Evolutionary conservation across 2,797 vertebrate species (phyloP).

Genomic region (Acipenser transmontanus): DNA sequence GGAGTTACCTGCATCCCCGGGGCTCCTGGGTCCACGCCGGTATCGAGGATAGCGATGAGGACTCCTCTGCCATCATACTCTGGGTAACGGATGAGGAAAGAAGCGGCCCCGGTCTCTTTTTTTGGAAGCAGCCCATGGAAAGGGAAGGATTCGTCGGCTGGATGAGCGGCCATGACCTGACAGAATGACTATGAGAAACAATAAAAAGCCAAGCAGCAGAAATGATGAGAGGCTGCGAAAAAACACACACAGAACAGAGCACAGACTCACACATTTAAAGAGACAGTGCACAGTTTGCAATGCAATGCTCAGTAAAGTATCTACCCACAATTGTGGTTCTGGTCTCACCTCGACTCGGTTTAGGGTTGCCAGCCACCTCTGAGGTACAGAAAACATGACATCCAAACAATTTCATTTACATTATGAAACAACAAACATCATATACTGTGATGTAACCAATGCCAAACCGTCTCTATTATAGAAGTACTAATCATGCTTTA

Average conservation of each 20-base stretch:
- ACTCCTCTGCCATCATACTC: conserved; percentile 89
- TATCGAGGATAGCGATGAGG: conserved; percentile 87
- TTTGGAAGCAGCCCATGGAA: conserved; percentile 92
- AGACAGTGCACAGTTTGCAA: conserved; percentile 33
- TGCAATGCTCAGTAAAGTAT: conserved; percentile 8
- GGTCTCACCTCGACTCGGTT: no score
- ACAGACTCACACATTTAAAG: conserved; percentile 46
- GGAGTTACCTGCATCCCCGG: conserved; percentile 89
- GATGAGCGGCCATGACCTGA: conserved; percentile 77
- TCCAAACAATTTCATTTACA: no score
- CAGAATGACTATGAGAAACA: conserved; percentile 54
- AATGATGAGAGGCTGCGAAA: conserved; percentile 3
- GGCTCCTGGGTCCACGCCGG: conserved; percentile 92
- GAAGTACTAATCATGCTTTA: no score
- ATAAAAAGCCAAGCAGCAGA: conserved; percentile 41
- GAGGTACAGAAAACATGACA: no score
- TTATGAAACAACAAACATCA: no score
- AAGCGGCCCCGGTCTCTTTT: conserved; percentile 88
- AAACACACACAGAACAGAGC: conserved; percentile 17
- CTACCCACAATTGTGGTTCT: no score
- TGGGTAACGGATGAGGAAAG: conserved; percentile 81
- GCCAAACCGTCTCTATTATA: no score
- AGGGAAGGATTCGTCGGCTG: conserved; percentile 82
- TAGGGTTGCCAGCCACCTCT: no score
- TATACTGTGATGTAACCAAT: no score